Evolutionary conservation across 2,113 vertebrate genomes (phyloP).

Genomic region (Percopsis transmontana): DNA sequence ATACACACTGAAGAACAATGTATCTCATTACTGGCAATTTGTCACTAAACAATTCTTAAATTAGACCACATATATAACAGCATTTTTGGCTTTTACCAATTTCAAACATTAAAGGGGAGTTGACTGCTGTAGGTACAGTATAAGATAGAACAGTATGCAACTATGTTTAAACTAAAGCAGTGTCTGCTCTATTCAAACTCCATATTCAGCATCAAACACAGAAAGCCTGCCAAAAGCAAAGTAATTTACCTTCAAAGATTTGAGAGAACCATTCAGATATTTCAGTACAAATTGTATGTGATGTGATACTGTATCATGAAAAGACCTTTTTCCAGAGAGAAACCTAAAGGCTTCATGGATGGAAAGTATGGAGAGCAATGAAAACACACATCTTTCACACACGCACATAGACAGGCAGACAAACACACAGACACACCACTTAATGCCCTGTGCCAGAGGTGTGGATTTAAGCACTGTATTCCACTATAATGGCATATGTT

Average conservation of each 20-base stretch:
- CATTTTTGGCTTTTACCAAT: constrained; percentile 39
- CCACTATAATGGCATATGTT: constrained; percentile 13
- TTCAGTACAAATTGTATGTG: constrained; percentile 39
- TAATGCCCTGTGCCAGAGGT: constrained; percentile 10
- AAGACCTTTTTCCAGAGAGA: background rate
- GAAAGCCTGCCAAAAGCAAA: constrained; percentile 39
- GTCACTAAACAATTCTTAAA: too few species aligned
- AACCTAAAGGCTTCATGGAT: background rate
- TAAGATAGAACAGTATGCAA: constrained; percentile 53
- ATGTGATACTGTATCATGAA: background rate
- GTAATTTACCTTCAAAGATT: constrained; percentile 61
- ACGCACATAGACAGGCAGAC: constrained; percentile 3
- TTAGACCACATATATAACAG: too few species aligned
- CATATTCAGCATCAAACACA: constrained; percentile 60
- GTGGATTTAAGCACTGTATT: constrained; percentile 17
- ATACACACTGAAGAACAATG: too few species aligned
- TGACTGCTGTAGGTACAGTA: constrained; percentile 57
- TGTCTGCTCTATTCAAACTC: constrained; percentile 44
- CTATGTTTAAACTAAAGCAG: constrained; percentile 48
- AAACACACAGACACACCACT: background rate
- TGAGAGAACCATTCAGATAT: constrained; percentile 40
- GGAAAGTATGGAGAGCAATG: background rate
- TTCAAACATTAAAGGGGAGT: constrained; percentile 68
- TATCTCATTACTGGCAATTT: too few species aligned
- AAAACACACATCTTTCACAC: background rate